These are phyloP conservation scores for Chondrilla cf. caribensis DNA, from an alignment of 37 sponge, comb jelly and placozoan species.

Conservation along the genomic window DNA sequence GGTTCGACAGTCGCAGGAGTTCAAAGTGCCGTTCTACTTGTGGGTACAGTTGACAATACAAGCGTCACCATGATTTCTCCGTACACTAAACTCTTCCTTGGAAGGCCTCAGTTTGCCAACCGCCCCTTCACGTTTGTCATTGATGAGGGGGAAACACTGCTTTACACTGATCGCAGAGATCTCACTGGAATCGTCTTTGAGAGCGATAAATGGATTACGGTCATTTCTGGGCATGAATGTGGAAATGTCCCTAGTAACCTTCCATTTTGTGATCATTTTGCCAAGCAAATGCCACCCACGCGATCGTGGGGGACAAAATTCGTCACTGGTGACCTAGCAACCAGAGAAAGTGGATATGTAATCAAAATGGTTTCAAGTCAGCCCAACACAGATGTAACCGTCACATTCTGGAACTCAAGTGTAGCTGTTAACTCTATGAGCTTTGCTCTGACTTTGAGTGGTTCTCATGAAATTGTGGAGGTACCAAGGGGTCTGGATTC, in stretches of 20 bases:
- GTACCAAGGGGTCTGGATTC: neutral
- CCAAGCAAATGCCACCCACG: neutral
- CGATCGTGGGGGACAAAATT: neutral
- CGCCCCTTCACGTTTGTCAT: neutral
- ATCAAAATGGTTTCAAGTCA: neutral
- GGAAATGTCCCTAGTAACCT: neutral
- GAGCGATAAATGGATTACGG: constrained; percentile 8
- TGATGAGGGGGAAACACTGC: neutral
- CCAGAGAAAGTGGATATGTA: neutral
- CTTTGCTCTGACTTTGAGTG: neutral
- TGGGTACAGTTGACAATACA: neutral
- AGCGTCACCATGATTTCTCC: neutral
- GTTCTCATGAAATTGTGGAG: neutral
- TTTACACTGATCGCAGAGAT: neutral
- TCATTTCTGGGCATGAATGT: constrained; percentile 24
- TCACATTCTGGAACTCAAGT: neutral
- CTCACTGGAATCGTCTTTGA: constrained; percentile 4
- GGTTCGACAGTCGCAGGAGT: neutral
- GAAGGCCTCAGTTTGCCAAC: neutral
- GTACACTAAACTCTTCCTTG: neutral
- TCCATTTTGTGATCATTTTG: neutral
- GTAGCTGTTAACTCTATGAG: too few species aligned
- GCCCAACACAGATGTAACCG: neutral
- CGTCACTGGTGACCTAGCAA: neutral
- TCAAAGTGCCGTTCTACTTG: neutral